Conservation (phyloP, 2,888 invertebrate genomes). For the Aquatica leii region DNA sequence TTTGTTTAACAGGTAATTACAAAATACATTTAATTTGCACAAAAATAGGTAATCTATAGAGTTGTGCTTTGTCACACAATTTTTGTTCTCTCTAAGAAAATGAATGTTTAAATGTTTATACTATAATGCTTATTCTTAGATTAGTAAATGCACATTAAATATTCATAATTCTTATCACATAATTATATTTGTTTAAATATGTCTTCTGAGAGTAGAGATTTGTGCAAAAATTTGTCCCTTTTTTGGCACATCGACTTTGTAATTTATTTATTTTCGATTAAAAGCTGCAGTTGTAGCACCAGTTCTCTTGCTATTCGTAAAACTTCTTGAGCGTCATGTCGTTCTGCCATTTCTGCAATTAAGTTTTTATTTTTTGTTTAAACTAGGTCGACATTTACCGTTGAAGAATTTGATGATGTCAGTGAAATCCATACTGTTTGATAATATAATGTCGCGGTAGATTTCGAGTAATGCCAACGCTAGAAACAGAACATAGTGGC, state of each 20-base stretch:
- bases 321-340: slow-evolving; percentile 86
- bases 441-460: slow-evolving; percentile 92
- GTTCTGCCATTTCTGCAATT: slow-evolving; percentile 91
- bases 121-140: neutral
- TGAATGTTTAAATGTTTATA: neutral
- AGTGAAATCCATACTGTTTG: slow-evolving; percentile 97
- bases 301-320: slow-evolving; percentile 85
- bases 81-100: neutral
- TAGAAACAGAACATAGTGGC: slow-evolving; percentile 91
- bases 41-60: slow-evolving; percentile 19
- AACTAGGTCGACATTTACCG: slow-evolving; percentile 67
- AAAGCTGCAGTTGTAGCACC: slow-evolving; percentile 86
- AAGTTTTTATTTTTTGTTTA: neutral
- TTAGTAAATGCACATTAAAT: slow-evolving; percentile 9
- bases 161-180: slow-evolving; percentile 21
- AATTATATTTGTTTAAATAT: slow-evolving; percentile 5
- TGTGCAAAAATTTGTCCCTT: too few species aligned
- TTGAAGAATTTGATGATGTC: slow-evolving; percentile 99
- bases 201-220: neutral
- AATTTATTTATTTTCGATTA: slow-evolving; percentile 88
- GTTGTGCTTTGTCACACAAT: neutral
- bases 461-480: slow-evolving; percentile 91
- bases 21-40: slow-evolving; percentile 27
- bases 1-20: slow-evolving; percentile 19
- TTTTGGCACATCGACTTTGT: neutral